phyloP scores from a whole-genome alignment of 1,140 invertebrate genomes.

The Aphelenchoides fujianensis region DNA sequence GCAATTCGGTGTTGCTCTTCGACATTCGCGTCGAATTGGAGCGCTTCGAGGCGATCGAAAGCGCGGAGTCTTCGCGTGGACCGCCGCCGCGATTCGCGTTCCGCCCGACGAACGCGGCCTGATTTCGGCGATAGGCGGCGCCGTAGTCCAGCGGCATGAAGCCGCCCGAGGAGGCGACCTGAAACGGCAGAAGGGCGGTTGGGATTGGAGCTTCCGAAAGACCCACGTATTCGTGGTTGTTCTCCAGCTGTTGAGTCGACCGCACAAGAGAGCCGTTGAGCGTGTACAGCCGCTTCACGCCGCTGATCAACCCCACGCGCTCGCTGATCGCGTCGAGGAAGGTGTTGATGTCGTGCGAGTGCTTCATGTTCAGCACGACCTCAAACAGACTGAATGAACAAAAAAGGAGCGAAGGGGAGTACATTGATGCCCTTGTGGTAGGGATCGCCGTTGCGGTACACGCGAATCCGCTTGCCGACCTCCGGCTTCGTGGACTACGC shows the following conservation, averaged over 20 bases:
- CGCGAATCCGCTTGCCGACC: conserved; percentile 29
- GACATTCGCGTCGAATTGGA: background rate
- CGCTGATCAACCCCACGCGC: conserved; percentile 33
- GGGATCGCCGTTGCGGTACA: conserved; percentile 41
- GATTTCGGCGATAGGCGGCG: background rate
- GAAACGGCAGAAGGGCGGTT: no score
- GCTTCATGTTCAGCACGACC: conserved; percentile 36
- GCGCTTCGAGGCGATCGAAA: background rate
- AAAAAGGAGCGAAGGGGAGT: no score
- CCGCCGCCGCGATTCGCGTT: background rate
- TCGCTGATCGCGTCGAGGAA: conserved; percentile 38
- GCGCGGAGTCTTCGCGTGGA: background rate
- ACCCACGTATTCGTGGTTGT: conserved; percentile 28
- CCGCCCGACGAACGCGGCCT: background rate
- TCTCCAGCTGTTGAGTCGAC: conserved; percentile 22
- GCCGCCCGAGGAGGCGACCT: conserved; percentile 25
- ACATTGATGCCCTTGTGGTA: conserved; percentile 42
- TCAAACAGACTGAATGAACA: no score
- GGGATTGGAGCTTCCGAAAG: no score
- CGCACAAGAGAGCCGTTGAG: conserved; percentile 27
- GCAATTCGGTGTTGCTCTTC: background rate
- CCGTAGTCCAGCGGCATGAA: conserved; percentile 11
- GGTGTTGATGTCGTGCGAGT: conserved; percentile 40
- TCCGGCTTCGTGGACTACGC: conserved; percentile 33
- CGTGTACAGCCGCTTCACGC: conserved; percentile 33